These are phyloP conservation scores for Amphiduros pacificus DNA, from an alignment of 2,888 invertebrate genomes.

Conservation along the genomic window DNA sequence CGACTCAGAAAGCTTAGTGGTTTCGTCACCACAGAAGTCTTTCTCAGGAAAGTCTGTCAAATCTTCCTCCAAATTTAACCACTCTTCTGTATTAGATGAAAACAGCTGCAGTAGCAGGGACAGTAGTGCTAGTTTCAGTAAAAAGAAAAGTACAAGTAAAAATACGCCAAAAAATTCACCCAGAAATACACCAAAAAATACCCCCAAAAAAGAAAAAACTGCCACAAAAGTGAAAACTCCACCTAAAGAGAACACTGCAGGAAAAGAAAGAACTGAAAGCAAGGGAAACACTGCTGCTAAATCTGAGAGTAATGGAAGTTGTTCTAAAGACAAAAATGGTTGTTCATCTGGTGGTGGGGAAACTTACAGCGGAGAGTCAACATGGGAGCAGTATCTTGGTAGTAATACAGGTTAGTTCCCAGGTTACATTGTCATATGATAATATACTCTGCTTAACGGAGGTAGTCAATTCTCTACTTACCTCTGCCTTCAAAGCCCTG, in stretches of 20 bases:
- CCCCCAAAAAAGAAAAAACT: neutral
- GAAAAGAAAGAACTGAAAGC: neutral
- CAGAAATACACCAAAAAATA: neutral
- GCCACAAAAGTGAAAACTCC: neutral
- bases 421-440: too few relatives aligned
- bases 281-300: neutral
- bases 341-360: too few relatives aligned
- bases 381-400: too few relatives aligned
- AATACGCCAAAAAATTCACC: neutral
- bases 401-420: too few relatives aligned
- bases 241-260: neutral
- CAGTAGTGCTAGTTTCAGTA: neutral
- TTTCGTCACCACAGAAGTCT: neutral
- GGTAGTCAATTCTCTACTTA: too few relatives aligned
- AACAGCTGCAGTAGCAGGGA: neutral
- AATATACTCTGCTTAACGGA: too few relatives aligned
- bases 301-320: too few relatives aligned
- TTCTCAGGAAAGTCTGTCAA: neutral
- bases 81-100: too few relatives aligned
- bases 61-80: neutral
- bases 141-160: too few relatives aligned
- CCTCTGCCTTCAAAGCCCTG: too few relatives aligned
- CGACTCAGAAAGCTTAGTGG: slow-evolving; percentile 19
- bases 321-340: too few relatives aligned
- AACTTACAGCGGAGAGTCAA: too few relatives aligned